These are phyloP conservation scores for Myrmecobius fasciatus DNA, from an alignment of 2,113 vertebrate species.

Conservation along the genomic window DNA sequence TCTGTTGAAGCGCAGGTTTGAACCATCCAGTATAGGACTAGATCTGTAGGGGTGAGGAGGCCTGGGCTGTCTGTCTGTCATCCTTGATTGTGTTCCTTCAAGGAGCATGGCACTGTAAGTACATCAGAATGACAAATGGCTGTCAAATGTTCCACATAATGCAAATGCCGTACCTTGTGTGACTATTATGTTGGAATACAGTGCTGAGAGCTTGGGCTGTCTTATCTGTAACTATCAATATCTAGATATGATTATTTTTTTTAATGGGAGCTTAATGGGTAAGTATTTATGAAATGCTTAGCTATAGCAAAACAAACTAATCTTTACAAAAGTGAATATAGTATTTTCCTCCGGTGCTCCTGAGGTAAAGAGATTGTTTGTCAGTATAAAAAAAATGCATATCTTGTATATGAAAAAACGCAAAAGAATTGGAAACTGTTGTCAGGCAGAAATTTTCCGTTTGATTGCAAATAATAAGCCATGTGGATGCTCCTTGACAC, in stretches of 20 bases:
- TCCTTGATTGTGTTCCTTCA: constrained; percentile 96
- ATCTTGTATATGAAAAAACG: constrained; percentile 78
- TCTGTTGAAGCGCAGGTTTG: constrained; percentile 95
- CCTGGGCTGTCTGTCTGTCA: constrained; percentile 94
- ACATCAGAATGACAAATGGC: constrained; percentile 92
- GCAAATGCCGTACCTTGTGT: constrained; percentile 87
- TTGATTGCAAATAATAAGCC: constrained; percentile 79
- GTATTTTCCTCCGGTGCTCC: constrained; percentile 78
- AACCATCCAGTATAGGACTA: constrained; percentile 94
- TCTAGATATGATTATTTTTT: constrained; percentile 55
- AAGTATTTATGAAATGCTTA: constrained; percentile 87
- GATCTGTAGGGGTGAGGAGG: constrained; percentile 94
- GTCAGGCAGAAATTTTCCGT: constrained; percentile 81
- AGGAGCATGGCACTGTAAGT: constrained; percentile 98
- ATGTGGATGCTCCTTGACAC: constrained; percentile 79
- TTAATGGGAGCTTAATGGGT: constrained; percentile 86
- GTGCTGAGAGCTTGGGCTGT: constrained; percentile 84
- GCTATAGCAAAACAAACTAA: constrained; percentile 85
- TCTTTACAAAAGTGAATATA: constrained; percentile 82
- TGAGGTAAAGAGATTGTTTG: constrained; percentile 78
- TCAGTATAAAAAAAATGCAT: constrained; percentile 82
- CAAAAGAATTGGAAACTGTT: constrained; percentile 82
- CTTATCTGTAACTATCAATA: background rate
- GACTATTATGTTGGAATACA: constrained; percentile 90
- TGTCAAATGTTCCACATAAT: constrained; percentile 90